These are phyloP conservation scores for Falcunculus frontatus DNA, from an alignment of 2,113 vertebrate species.

Conservation along the genomic window DNA sequence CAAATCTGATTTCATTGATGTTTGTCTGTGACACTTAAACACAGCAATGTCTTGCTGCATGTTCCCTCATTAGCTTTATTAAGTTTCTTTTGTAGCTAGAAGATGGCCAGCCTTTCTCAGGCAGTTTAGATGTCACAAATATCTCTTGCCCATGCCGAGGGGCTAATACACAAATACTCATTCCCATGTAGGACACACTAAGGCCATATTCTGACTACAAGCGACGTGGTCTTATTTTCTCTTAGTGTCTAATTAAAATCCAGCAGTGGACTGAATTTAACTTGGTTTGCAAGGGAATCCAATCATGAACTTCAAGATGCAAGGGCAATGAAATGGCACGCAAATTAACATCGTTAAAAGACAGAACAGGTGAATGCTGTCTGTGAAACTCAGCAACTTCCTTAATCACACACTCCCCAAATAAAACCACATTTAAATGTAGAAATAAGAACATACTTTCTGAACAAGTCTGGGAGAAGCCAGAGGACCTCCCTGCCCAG, in stretches of 20 bases:
- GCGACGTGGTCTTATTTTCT: background rate
- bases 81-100: background rate
- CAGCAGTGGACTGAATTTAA: background rate
- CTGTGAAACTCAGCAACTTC: background rate
- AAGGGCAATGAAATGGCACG: background rate
- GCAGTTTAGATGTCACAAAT: background rate
- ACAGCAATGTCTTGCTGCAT: background rate
- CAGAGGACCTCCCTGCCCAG: background rate
- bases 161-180: background rate
- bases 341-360: background rate
- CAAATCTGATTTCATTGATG: background rate
- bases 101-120: background rate
- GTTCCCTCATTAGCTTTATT: background rate
- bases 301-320: background rate
- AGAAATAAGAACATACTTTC: background rate
- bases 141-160: background rate
- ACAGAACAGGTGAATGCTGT: background rate
- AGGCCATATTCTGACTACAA: background rate
- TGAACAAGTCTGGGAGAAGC: background rate
- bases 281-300: background rate
- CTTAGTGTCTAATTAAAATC: background rate
- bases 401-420: background rate
- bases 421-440: background rate
- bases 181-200: background rate
- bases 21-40: background rate